phyloP scores from a whole-genome alignment of 2,113 vertebrate species.

The Genyomyrus donnyi region DNA sequence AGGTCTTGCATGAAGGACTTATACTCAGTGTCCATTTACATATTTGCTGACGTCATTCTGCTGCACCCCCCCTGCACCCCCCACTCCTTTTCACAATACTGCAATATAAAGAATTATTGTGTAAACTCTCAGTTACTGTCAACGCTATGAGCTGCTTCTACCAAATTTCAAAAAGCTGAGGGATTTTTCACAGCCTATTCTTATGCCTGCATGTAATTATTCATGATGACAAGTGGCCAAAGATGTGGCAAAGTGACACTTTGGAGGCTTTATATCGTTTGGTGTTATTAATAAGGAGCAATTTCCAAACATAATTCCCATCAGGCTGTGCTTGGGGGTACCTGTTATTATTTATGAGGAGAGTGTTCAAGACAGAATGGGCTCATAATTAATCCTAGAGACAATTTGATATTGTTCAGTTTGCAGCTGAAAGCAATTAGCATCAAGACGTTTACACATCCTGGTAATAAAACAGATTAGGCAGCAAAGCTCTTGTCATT shows the following conservation, averaged over 20 bases:
- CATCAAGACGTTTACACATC: constrained; percentile 81
- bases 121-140: background rate
- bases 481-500: constrained; percentile 78
- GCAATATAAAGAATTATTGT: background rate
- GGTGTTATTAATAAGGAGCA: constrained; percentile 69
- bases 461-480: constrained; percentile 81
- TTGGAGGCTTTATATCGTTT: constrained; percentile 49
- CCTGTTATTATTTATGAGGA: constrained; percentile 92
- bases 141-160: background rate
- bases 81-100: background rate
- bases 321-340: constrained; percentile 78
- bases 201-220: constrained; percentile 52
- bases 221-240: constrained; percentile 57
- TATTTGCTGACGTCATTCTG: background rate
- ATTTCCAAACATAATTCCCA: constrained; percentile 71
- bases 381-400: constrained; percentile 92
- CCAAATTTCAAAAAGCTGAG: background rate
- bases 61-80: background rate
- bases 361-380: constrained; percentile 84
- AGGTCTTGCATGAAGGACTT: background rate
- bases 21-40: background rate
- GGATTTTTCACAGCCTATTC: background rate
- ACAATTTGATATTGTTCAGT: constrained; percentile 98
- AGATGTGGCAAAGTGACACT: constrained; percentile 54
- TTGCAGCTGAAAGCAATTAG: constrained; percentile 96